These are phyloP conservation scores for Nanger granti DNA, from an alignment of 2,113 vertebrate species.

Conservation along the genomic window DNA sequence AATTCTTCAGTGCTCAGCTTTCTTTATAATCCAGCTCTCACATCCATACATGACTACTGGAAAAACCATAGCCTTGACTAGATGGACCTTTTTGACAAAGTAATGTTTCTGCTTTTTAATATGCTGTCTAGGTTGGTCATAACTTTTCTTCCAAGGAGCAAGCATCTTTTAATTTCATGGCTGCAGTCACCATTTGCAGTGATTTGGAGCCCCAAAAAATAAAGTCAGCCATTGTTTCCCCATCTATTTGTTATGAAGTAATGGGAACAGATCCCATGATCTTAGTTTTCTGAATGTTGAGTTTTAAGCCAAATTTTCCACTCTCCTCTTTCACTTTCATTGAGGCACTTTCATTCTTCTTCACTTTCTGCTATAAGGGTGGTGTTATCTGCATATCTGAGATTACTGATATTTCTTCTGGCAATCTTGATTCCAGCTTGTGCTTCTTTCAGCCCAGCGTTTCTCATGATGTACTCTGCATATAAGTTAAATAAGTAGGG, in stretches of 20 bases:
- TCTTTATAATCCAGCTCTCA: too few relatives aligned
- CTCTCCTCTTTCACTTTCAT: not conserved
- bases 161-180: not conserved
- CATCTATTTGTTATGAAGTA: not conserved
- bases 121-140: not conserved
- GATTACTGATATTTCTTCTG: fast-evolving
- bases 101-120: not conserved
- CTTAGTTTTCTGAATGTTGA: not conserved
- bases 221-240: not conserved
- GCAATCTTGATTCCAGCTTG: not conserved
- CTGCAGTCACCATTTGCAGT: not conserved
- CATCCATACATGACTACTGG: too few relatives aligned
- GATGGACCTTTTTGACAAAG: not conserved
- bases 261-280: not conserved
- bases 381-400: not conserved
- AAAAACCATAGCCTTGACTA: not conserved
- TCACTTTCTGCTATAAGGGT: not conserved
- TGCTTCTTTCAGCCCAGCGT: fast-evolving
- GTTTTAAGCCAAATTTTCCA: not conserved
- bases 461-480: not conserved
- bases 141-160: not conserved
- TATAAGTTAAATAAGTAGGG: not conserved
- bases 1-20: too few relatives aligned
- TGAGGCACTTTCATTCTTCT: not conserved
- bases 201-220: fast-evolving